These are phyloP conservation scores for Brachionus rubens DNA, from an alignment of 1,140 invertebrate genomes.

Conservation along the genomic window DNA sequence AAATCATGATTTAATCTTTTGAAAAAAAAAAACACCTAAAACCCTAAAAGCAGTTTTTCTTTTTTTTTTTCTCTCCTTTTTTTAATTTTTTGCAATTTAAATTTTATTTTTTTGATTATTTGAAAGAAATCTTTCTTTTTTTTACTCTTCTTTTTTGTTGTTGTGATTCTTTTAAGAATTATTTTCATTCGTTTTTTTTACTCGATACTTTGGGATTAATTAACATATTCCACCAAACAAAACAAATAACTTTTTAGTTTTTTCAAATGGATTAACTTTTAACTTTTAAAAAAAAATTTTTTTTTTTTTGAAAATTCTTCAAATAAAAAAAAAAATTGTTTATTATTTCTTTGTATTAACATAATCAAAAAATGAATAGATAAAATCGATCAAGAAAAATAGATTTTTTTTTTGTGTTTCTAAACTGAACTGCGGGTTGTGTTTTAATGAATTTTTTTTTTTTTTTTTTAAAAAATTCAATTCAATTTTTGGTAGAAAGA, in stretches of 20 bases:
- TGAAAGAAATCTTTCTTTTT: conserved; percentile 27
- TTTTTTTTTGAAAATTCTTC: conserved; percentile 30
- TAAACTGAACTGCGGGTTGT: conserved; percentile 43
- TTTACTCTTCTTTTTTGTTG: background rate
- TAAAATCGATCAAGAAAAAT: background rate
- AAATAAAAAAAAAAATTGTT: conserved; percentile 13
- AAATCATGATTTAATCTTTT: no score
- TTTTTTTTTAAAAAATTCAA: background rate
- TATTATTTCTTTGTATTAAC: conserved; percentile 30
- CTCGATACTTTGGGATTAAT: no score
- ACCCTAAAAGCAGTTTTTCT: no score
- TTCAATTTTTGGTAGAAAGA: background rate
- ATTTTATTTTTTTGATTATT: conserved; percentile 42
- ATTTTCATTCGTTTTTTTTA: conserved; percentile 5
- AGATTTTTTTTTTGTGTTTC: no score
- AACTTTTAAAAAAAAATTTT: conserved; percentile 1
- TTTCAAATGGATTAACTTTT: conserved; percentile 28
- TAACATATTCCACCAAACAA: conserved; percentile 34
- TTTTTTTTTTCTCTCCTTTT: no score
- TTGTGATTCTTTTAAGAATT: conserved; percentile 6
- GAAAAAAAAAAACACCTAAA: no score
- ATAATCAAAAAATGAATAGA: conserved; percentile 30
- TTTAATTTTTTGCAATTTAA: conserved; percentile 30
- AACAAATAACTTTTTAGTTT: background rate
- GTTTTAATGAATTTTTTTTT: conserved; percentile 32